These are phyloP conservation scores for Chiloscyllium punctatum DNA, from an alignment of 2,797 vertebrate genomes.

Conservation along the genomic window DNA sequence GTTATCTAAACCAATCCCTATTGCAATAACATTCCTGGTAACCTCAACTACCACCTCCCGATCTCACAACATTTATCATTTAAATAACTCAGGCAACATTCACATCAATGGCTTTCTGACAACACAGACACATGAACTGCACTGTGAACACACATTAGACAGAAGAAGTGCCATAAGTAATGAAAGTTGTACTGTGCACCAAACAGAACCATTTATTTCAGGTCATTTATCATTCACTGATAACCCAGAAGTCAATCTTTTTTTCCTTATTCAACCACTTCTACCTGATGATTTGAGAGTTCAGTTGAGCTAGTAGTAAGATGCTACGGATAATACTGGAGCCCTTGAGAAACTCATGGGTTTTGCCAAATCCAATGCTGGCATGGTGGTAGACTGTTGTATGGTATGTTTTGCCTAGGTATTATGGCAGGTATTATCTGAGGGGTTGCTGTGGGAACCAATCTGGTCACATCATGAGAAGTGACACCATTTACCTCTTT, in stretches of 20 bases:
- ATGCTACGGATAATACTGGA: background rate
- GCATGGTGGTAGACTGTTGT: background rate
- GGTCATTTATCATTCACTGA: conserved; percentile 2
- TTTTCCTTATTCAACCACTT: background rate
- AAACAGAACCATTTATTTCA: background rate
- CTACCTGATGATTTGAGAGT: background rate
- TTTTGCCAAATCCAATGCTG: background rate
- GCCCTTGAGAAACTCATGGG: background rate
- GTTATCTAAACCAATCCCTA: background rate
- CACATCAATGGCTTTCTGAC: background rate
- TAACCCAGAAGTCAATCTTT: background rate
- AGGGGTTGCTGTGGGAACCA: background rate
- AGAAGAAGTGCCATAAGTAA: background rate
- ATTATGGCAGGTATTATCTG: background rate
- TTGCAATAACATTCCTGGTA: conserved; percentile 24
- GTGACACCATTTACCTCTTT: background rate
- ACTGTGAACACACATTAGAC: background rate
- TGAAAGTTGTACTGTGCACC: background rate
- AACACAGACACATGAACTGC: background rate
- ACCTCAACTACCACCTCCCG: background rate
- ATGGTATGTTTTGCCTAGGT: background rate
- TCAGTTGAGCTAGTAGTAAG: background rate
- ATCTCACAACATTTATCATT: background rate
- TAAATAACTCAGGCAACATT: background rate
- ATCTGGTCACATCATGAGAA: background rate